Conservation (phyloP, 2,113 vertebrate species). For the Hystrix brachyura region DNA sequence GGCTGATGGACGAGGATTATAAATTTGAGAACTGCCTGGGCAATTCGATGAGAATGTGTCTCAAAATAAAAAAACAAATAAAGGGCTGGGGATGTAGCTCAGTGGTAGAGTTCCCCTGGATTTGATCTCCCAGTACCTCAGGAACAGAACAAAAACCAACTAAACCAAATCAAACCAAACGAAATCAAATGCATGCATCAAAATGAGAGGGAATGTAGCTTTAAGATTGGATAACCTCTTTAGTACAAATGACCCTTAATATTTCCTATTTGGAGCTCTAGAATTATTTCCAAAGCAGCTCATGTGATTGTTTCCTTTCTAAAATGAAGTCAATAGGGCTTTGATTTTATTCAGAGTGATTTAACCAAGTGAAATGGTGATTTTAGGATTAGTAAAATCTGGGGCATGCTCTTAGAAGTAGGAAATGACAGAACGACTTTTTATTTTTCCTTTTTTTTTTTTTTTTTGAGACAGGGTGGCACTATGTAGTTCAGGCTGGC, state of each 20-base stretch:
- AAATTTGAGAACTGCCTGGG: not conserved
- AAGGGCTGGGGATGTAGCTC: not conserved
- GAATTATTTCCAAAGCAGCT: not conserved
- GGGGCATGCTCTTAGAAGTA: not conserved
- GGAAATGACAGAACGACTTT: not conserved
- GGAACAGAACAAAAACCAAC: not conserved
- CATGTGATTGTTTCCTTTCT: not conserved
- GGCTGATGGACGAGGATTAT: not conserved
- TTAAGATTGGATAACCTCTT: not conserved
- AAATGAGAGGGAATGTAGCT: not conserved
- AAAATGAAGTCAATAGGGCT: not conserved
- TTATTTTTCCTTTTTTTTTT: too few relatives aligned
- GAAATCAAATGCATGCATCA: not conserved
- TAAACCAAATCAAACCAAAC: not conserved
- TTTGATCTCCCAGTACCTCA: not conserved
- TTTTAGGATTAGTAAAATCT: not conserved
- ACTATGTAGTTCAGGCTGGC: too few relatives aligned
- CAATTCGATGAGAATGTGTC: not conserved
- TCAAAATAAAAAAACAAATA: too few relatives aligned
- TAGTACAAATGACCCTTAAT: not conserved
- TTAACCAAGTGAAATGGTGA: not conserved
- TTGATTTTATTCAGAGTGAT: not conserved
- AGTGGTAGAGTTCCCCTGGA: not conserved
- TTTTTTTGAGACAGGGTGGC: too few relatives aligned
- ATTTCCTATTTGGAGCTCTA: not conserved